Percentiles rank a stretch among this genome's conserved stretches.
Evolutionary conservation across 2,113 vertebrate species (phyloP).

Genomic region (Myiozetetes cayanensis): DNA sequence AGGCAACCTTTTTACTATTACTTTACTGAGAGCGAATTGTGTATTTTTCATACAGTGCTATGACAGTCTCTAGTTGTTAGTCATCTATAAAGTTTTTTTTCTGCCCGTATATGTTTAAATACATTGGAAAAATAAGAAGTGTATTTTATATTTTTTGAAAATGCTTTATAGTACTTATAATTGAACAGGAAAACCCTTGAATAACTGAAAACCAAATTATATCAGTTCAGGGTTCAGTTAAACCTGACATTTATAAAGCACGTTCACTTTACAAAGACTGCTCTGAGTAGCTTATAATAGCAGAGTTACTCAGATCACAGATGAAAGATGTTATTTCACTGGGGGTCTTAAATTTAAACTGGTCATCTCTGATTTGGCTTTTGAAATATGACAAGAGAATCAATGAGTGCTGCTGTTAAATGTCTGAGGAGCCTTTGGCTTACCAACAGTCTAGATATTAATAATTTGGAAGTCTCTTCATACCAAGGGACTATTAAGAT

Average conservation of each 20-base stretch:
- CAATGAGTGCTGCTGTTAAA: constrained; percentile 15
- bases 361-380: constrained; percentile 25
- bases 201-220: background rate
- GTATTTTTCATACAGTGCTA: background rate
- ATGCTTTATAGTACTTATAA: background rate
- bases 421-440: constrained; percentile 1
- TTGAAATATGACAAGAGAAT: constrained; percentile 28
- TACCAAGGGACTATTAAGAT: constrained; percentile 29
- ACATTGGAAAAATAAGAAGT: background rate
- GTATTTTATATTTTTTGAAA: background rate
- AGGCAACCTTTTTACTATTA: background rate
- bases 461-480: background rate
- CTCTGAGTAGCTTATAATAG: constrained; percentile 30
- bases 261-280: background rate
- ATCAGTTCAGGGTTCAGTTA: background rate
- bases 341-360: constrained; percentile 47
- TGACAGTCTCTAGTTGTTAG: background rate
- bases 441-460: background rate
- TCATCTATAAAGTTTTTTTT: background rate
- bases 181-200: background rate
- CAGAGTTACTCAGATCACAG: constrained; percentile 5
- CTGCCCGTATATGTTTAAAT: background rate
- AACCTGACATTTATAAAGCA: background rate
- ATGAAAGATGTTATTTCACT: constrained; percentile 36
- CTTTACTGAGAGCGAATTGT: fast-evolving